Percentiles rank a stretch among this genome's conserved stretches.
Evolutionary conservation across 2,888 invertebrate genomes (phyloP).

Genomic region (Nowickia ferox): DNA sequence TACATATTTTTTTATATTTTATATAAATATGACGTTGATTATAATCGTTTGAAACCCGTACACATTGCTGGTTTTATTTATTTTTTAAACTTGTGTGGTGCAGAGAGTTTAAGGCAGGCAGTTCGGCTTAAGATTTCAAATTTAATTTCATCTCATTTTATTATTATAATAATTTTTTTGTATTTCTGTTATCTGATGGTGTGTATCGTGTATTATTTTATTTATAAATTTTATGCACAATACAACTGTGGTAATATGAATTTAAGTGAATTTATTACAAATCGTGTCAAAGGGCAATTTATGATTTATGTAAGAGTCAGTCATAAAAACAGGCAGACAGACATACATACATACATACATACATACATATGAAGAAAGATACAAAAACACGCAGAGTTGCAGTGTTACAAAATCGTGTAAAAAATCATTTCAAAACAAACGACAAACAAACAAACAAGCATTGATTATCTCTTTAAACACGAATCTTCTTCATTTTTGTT

Average conservation of each 20-base stretch:
- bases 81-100: conserved; percentile 1
- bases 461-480: conserved; percentile 35
- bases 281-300: conserved; percentile 71
- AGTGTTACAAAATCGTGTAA: conserved; percentile 18
- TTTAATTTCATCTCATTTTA: conserved; percentile 15
- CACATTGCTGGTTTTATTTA: background rate
- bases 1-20: conserved; percentile 8
- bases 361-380: background rate
- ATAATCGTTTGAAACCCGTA: conserved; percentile 36
- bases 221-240: conserved; percentile 60
- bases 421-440: background rate
- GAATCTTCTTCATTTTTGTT: conserved; percentile 26
- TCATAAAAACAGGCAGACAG: background rate
- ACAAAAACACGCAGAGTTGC: background rate
- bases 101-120: conserved; percentile 13
- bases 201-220: conserved; percentile 31
- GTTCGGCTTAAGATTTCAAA: conserved; percentile 42
- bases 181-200: background rate
- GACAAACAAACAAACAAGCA: conserved; percentile 14
- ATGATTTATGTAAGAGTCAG: conserved; percentile 53
- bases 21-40: conserved; percentile 37
- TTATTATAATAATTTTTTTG: background rate
- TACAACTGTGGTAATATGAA: conserved; percentile 41
- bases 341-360: background rate
- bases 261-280: conserved; percentile 67